These are phyloP conservation scores for Diplosoma virens DNA, from an alignment of 23 tunicate genomes.

Conservation along the genomic window DNA sequence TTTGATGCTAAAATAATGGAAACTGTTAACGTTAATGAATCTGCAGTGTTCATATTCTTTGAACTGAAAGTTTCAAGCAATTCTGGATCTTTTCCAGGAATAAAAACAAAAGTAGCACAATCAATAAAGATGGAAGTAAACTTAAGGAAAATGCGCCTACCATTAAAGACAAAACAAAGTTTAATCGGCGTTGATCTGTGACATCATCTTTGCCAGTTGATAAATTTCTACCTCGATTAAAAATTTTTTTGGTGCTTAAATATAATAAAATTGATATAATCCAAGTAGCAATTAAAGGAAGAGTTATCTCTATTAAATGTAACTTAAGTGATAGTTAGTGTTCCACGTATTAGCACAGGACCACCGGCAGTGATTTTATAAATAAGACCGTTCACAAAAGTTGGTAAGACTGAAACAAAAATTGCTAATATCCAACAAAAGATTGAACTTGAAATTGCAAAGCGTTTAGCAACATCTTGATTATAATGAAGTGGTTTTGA, in stretches of 20 bases:
- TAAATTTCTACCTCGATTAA: not conserved
- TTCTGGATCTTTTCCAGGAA: slow-evolving; percentile 4
- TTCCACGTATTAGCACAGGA: not conserved
- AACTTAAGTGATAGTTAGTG: not conserved
- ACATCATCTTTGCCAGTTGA: not conserved
- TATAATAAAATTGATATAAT: slow-evolving; percentile 1
- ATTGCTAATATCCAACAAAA: not conserved
- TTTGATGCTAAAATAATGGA: not conserved
- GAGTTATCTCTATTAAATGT: not conserved
- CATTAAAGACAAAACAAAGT: not conserved
- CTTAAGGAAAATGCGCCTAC: slow-evolving; percentile 30
- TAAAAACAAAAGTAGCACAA: slow-evolving; percentile 7
- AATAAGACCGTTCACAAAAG: not conserved
- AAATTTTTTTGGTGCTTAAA: not conserved
- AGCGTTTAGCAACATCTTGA: slow-evolving; percentile 7
- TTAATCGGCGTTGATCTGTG: not conserved
- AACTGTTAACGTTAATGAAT: not conserved
- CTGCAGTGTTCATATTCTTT: not conserved
- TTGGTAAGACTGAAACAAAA: not conserved
- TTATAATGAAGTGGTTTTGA: not conserved
- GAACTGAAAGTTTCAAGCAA: not conserved
- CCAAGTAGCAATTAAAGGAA: slow-evolving; percentile 20
- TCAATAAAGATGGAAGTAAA: slow-evolving; percentile 6
- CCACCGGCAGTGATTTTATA: slow-evolving; percentile 7
- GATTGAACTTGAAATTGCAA: not conserved